A percentile compares a stretch with the other conserved stretches of the same genome.
phyloP scores from a whole-genome alignment of 2,113 vertebrate genomes.

The Hymenochirus boettgeri region DNA sequence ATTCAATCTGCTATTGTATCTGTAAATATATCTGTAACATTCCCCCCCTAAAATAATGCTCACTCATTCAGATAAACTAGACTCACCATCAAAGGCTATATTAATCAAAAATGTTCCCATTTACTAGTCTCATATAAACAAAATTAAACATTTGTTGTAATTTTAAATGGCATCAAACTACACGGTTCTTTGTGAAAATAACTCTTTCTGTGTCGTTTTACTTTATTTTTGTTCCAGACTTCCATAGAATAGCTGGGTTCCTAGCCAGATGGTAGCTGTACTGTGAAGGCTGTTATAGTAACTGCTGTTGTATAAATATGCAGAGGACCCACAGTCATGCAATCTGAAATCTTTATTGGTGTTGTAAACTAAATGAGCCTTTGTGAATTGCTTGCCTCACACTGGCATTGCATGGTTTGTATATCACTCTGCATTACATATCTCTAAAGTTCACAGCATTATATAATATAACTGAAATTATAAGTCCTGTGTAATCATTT shows the following conservation, averaged over 20 bases:
- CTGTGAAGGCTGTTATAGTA: slow-evolving; percentile 70
- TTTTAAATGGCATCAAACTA: too few species aligned
- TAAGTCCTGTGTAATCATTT: neutral
- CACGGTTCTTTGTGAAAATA: too few species aligned
- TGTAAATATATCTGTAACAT: too few species aligned
- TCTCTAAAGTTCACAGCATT: neutral
- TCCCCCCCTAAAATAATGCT: too few species aligned
- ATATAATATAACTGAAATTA: neutral
- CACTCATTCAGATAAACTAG: too few species aligned
- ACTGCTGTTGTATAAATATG: slow-evolving; percentile 64
- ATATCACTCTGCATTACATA: neutral
- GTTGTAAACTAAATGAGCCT: slow-evolving; percentile 27
- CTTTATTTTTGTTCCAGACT: too few species aligned
- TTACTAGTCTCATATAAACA: too few species aligned
- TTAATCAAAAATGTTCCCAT: too few species aligned
- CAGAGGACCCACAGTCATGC: neutral
- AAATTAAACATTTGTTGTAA: too few species aligned
- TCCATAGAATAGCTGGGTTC: slow-evolving; percentile 38
- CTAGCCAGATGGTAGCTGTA: slow-evolving; percentile 70
- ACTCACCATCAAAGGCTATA: too few species aligned
- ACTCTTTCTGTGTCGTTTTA: too few species aligned
- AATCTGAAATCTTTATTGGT: slow-evolving; percentile 9
- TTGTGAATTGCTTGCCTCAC: neutral
- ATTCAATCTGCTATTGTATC: neutral
- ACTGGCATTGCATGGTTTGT: neutral